phyloP scores from a whole-genome alignment of 2,888 invertebrate genomes.

The Tetragnatha montana region DNA sequence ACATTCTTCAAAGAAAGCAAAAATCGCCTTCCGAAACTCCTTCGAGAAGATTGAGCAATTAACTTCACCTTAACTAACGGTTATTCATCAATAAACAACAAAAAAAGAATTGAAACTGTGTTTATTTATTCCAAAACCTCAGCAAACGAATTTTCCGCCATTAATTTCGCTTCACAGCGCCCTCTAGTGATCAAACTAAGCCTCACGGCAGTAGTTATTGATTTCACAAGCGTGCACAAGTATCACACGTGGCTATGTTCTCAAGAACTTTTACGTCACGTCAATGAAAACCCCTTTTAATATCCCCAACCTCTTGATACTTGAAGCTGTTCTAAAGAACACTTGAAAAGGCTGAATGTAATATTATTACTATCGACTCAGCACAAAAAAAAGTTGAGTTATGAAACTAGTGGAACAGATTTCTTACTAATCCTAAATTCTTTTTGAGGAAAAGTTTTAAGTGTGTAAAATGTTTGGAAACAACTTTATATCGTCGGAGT shows the following conservation, averaged over 20 bases:
- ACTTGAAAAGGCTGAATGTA: conserved; percentile 18
- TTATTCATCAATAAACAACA: background rate
- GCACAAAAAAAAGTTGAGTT: background rate
- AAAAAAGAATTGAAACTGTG: background rate
- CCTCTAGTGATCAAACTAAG: conserved; percentile 16
- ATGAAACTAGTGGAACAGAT: background rate
- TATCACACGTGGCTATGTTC: conserved; percentile 34
- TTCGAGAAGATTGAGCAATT: background rate
- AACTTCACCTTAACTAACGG: background rate
- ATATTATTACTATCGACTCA: conserved; percentile 23
- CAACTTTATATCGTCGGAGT: background rate
- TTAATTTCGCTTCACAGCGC: conserved; percentile 33
- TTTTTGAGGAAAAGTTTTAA: background rate
- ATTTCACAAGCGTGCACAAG: conserved; percentile 46
- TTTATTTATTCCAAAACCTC: background rate
- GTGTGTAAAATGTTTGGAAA: background rate
- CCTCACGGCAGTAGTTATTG: conserved; percentile 31
- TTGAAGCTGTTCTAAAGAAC: conserved; percentile 29
- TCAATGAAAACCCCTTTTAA: conserved; percentile 39
- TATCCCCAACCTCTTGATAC: conserved; percentile 26
- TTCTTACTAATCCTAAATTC: background rate
- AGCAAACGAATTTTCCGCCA: conserved; percentile 3
- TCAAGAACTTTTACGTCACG: conserved; percentile 21
- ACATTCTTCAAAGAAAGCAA: background rate
- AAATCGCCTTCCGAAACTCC: background rate